Percentiles rank a stretch among this genome's conserved stretches.
These are phyloP conservation scores for Drosophila kepulauana DNA, from an alignment of 1,140 invertebrate genomes.

Conservation along the genomic window DNA sequence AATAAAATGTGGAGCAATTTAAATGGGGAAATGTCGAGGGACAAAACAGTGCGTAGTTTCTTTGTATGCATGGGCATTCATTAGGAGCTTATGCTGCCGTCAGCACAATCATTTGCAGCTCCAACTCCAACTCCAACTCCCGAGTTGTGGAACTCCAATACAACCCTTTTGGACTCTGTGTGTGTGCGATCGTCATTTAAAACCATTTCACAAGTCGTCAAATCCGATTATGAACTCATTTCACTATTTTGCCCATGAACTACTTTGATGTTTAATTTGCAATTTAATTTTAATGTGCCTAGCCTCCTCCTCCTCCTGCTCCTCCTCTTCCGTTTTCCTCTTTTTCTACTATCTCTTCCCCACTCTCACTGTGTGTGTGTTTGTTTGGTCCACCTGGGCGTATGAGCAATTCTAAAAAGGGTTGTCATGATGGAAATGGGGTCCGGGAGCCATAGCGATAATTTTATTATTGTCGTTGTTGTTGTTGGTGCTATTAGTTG, in stretches of 20 bases:
- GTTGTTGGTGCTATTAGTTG: slow-evolving; percentile 70
- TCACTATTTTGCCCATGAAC: slow-evolving; percentile 62
- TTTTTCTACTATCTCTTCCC: neutral
- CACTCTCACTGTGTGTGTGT: slow-evolving; percentile 1
- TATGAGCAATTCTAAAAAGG: slow-evolving; percentile 70
- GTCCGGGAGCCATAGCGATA: slow-evolving; percentile 50
- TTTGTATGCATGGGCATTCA: slow-evolving; percentile 16
- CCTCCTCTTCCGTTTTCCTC: neutral
- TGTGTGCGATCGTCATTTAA: slow-evolving; percentile 58
- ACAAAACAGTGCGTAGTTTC: slow-evolving; percentile 9
- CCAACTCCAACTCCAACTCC: neutral
- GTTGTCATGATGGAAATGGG: slow-evolving; percentile 1
- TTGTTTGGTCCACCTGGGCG: slow-evolving; percentile 65
- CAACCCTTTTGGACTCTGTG: neutral
- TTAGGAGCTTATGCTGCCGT: slow-evolving; percentile 6
- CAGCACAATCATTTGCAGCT: neutral
- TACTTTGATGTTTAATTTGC: slow-evolving; percentile 83
- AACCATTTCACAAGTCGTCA: slow-evolving; percentile 81
- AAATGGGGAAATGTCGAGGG: neutral
- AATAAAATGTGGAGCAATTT: neutral
- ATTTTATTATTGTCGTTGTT: slow-evolving; percentile 73
- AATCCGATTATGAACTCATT: slow-evolving; percentile 83
- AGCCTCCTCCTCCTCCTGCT: neutral
- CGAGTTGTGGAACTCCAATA: neutral
- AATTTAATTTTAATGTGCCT: slow-evolving; percentile 81